Base-by-base conservation (phyloP, 2,888 invertebrate genomes). In the Cephus rjabovi region DNA sequence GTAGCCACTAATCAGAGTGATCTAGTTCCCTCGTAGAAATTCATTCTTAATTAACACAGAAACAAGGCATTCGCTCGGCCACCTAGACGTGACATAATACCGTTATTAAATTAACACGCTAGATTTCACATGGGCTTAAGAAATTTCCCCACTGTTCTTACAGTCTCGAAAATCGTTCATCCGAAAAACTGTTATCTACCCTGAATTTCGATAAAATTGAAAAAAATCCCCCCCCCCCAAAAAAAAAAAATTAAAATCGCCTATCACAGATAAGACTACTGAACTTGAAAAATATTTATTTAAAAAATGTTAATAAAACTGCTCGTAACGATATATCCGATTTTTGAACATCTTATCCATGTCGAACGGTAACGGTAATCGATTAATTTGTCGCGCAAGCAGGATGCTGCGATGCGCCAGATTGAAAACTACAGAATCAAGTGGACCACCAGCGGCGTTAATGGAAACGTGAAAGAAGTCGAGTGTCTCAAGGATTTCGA, bases 21-120 rank as follows among this genome's bases (percentile, higher is more conserved):
- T 83, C 81, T 82, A 82, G 83, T 81, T 80, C 76, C 77, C 76
- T 76, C 73, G 68, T 76, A 77, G 82, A 79, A 83, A 85, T 85
- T 83, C 86, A 85, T 87, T 85, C 86, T 70, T 85, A 86, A 86
- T 86, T 86, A 86, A 86, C 85, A 81, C 84, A 80, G 84, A 80
- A 85, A 87, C 82, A 79, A 81, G 79, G 81, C 80, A 78, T 77
- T 81, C 79, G 71, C 76, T 37, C 68, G 78, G 79, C 78, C 81
- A 79, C 80, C 78, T 78, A 74, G 74, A 69, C 37, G 75, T 56
- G 76, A 77, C 77, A 76, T 81, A 81, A 76, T 77, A 76, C 80
- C 76, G 77, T 85, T 84, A 86, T 86, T 85, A 81, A 86, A 86
- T 86, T 86, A 86, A 81, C 79, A 73, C 71, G 35, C 74, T 78